A percentile compares a stretch with the other conserved stretches of the same genome.
Conservation (phyloP, 2,797 vertebrate species). For the Gambusia yucatana region DNA sequence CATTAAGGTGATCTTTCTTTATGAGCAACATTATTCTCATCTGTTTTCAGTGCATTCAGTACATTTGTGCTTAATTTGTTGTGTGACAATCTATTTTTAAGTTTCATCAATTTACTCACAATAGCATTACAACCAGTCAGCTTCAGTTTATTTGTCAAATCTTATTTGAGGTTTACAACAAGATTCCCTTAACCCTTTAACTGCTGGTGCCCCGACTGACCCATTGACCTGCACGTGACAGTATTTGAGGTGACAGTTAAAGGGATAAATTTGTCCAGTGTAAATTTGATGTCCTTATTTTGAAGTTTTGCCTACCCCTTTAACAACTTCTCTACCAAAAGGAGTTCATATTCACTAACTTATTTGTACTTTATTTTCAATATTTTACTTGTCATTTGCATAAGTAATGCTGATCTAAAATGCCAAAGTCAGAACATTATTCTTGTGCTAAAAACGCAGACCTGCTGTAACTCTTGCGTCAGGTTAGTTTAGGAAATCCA, state of each 20-base stretch:
- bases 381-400: not conserved
- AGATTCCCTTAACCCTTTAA: not conserved
- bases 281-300: not conserved
- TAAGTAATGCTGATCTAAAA: not conserved
- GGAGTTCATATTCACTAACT: not conserved
- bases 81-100: not conserved
- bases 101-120: not conserved
- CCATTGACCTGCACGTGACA: too few relatives aligned
- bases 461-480: not conserved
- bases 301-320: not conserved
- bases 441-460: not conserved
- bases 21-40: not conserved
- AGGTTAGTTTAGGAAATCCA: slow-evolving; percentile 17
- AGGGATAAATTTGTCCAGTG: not conserved
- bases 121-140: not conserved
- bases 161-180: not conserved
- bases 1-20: not conserved
- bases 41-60: not conserved
- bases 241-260: too few relatives aligned
- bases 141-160: not conserved
- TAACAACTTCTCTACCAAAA: not conserved
- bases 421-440: not conserved
- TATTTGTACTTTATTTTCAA: not conserved
- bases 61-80: not conserved
- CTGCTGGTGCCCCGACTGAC: too few relatives aligned